A percentile compares a stretch with the other conserved stretches of the same genome.
These are phyloP conservation scores for Pachyseris speciosa DNA, from an alignment of 64 coral and sea anemone species.

Conservation along the genomic window DNA sequence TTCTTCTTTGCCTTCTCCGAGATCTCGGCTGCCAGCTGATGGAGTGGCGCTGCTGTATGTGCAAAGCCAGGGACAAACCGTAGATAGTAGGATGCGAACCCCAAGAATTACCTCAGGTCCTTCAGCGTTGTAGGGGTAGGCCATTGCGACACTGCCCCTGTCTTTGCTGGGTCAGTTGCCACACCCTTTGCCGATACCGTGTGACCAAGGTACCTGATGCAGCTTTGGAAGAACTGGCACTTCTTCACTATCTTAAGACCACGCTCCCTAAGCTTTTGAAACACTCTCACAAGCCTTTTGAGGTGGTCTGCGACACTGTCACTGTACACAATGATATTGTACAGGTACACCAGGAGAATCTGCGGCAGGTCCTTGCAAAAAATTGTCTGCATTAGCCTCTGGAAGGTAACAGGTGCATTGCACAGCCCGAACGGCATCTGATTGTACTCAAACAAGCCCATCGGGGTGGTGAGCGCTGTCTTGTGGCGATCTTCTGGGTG, in stretches of 20 bases:
- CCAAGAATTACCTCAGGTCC: slow-evolving; percentile 42
- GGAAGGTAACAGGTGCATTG: slow-evolving; percentile 57
- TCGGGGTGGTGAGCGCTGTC: slow-evolving; percentile 50
- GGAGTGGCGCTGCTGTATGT: neutral
- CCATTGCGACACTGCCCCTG: neutral
- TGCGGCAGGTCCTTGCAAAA: neutral
- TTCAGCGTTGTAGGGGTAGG: neutral
- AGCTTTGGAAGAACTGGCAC: slow-evolving; percentile 51
- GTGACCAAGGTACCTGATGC: too few relatives aligned
- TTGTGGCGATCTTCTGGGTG: neutral
- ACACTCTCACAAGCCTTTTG: neutral
- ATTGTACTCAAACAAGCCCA: slow-evolving; percentile 62
- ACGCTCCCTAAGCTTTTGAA: too few relatives aligned
- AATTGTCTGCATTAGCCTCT: neutral
- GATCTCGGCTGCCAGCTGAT: neutral
- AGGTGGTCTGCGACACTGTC: slow-evolving; percentile 40
- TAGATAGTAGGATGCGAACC: slow-evolving; percentile 19
- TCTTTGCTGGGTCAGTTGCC: slow-evolving; percentile 11
- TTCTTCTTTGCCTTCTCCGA: neutral
- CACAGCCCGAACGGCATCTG: slow-evolving; percentile 56
- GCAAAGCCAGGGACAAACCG: slow-evolving; percentile 35
- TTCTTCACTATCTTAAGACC: slow-evolving; percentile 41
- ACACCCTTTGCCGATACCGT: slow-evolving; percentile 5
- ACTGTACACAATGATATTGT: too few relatives aligned
- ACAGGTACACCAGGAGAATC: slow-evolving; percentile 27